phyloP scores from a whole-genome alignment of 1,140 invertebrate genomes.

The Idris sp. region DNA sequence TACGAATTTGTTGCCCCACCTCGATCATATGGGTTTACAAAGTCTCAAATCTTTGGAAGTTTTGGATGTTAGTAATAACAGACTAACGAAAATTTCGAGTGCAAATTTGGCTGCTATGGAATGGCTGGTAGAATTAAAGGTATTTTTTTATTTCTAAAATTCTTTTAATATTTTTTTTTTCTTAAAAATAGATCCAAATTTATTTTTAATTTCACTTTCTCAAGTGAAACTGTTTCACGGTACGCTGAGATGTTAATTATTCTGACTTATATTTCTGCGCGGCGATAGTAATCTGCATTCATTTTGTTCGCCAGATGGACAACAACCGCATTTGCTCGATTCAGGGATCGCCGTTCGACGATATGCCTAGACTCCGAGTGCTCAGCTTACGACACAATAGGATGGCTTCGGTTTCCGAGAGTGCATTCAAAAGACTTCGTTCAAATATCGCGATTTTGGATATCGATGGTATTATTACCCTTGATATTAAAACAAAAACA shows the following conservation, averaged over 20 bases:
- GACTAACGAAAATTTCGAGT: conserved; percentile 83
- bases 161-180: too few species aligned
- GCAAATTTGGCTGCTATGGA: conserved; percentile 84
- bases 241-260: conserved; percentile 38
- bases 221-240: conserved; percentile 51
- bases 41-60: conserved; percentile 87
- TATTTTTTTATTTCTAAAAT: too few species aligned
- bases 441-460: conserved; percentile 90
- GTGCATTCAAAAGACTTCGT: conserved; percentile 85
- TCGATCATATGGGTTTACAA: conserved; percentile 85
- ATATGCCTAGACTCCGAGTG: conserved; percentile 88
- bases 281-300: conserved; percentile 43
- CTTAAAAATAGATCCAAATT: too few species aligned
- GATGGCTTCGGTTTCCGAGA: conserved; percentile 85
- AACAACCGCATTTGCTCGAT: conserved; percentile 86
- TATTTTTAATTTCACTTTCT: too few species aligned
- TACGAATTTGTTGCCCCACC: conserved; percentile 84
- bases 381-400: conserved; percentile 88
- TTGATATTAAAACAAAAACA: too few species aligned
- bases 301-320: conserved; percentile 78
- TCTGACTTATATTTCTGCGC: conserved; percentile 27
- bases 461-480: conserved; percentile 87
- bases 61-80: conserved; percentile 88
- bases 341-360: conserved; percentile 85
- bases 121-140: conserved; percentile 90